Conservation (phyloP, 2,888 invertebrate genomes). For the Campaea margaritaria region DNA sequence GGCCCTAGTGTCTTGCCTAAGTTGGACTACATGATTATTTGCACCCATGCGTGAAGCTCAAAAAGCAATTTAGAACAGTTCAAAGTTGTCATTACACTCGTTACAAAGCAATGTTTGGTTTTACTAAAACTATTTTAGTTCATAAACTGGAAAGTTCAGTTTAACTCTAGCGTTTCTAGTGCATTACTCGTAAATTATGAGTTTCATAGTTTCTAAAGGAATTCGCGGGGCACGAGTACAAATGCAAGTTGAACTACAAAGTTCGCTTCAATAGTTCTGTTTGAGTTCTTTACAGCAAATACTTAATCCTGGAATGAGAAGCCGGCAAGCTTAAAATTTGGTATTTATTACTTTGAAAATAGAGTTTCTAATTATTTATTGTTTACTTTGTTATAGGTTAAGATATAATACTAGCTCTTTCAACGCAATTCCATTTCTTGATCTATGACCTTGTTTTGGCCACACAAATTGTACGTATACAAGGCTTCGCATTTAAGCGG, state of each 20-base stretch:
- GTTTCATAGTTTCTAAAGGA: constrained; percentile 53
- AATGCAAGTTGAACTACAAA: constrained; percentile 39
- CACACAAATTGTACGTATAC: too few relatives aligned
- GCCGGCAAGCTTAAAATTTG: neutral
- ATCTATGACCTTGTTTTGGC: too few relatives aligned
- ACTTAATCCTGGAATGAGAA: constrained; percentile 21
- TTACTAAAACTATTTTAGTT: constrained; percentile 28
- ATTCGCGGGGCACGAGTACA: constrained; percentile 44
- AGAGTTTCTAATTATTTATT: neutral
- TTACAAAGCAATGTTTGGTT: constrained; percentile 13
- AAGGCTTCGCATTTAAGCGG: too few relatives aligned
- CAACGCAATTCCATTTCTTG: too few relatives aligned
- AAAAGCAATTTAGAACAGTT: neutral
- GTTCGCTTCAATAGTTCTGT: constrained; percentile 31
- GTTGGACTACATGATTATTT: too few relatives aligned
- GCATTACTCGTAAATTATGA: constrained; percentile 56
- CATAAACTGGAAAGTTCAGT: constrained; percentile 39
- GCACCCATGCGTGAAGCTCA: too few relatives aligned
- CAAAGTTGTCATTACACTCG: constrained; percentile 4
- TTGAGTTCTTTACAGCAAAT: constrained; percentile 41
- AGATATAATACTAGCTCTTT: too few relatives aligned
- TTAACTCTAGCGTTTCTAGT: constrained; percentile 43
- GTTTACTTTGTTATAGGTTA: too few relatives aligned
- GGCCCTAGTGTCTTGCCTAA: too few relatives aligned
- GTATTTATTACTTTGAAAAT: neutral